These are phyloP conservation scores for Bombycilla garrulus DNA, from an alignment of 2,113 vertebrate genomes.

Conservation along the genomic window DNA sequence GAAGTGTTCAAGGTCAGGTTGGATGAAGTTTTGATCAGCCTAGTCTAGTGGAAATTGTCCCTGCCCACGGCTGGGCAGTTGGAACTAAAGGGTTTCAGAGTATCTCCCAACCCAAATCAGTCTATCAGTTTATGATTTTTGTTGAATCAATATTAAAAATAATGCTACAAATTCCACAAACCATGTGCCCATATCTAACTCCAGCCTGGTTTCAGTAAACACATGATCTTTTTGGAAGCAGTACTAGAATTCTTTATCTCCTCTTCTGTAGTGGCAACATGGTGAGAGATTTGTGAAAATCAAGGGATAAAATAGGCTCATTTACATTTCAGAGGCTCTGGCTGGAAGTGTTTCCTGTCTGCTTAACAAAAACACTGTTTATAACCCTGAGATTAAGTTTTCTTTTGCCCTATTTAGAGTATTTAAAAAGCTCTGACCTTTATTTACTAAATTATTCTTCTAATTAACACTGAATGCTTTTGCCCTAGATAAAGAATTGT, in stretches of 20 bases:
- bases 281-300: slow-evolving; percentile 43
- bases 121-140: neutral
- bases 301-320: slow-evolving; percentile 18
- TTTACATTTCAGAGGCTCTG: slow-evolving; percentile 46
- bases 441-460: slow-evolving; percentile 28
- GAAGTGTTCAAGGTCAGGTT: neutral
- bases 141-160: neutral
- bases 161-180: neutral
- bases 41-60: neutral
- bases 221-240: neutral
- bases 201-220: neutral
- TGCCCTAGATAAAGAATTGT: neutral
- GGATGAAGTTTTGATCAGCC: neutral
- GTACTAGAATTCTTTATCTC: neutral
- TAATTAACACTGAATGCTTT: slow-evolving; percentile 4
- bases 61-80: too few species aligned
- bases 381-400: neutral
- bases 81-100: neutral
- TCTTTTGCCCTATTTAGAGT: neutral
- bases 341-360: slow-evolving; percentile 12
- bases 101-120: neutral
- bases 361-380: neutral
- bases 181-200: neutral
- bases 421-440: neutral
- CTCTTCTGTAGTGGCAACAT: neutral